These are phyloP conservation scores for Drosophila barbarae DNA, from an alignment of 2,888 invertebrate species.

Conservation along the genomic window DNA sequence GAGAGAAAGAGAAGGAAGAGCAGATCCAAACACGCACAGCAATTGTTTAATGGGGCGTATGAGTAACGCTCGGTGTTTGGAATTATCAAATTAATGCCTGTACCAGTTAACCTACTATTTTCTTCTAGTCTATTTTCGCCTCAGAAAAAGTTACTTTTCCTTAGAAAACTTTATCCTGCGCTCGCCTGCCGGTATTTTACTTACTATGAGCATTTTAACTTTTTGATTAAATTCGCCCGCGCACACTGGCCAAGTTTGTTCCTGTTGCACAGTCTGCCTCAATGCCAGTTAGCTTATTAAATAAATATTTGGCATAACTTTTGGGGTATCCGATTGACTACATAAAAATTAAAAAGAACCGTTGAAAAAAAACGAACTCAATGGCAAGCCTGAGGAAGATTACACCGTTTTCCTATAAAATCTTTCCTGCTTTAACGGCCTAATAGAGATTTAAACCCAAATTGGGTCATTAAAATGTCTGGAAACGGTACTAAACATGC, in stretches of 20 bases:
- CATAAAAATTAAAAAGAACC: slow-evolving; percentile 27
- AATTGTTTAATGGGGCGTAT: slow-evolving; percentile 64
- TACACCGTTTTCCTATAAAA: slow-evolving; percentile 19
- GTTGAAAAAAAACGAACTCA: slow-evolving; percentile 29
- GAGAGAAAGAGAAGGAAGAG: neutral
- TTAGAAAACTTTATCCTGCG: slow-evolving; percentile 38
- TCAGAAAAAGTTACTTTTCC: slow-evolving; percentile 32
- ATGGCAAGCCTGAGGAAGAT: slow-evolving; percentile 33
- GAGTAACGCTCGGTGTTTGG: slow-evolving; percentile 56
- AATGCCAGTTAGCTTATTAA: slow-evolving; percentile 66
- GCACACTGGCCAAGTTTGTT: slow-evolving; percentile 48
- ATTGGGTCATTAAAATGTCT: slow-evolving; percentile 1
- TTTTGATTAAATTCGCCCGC: slow-evolving; percentile 62
- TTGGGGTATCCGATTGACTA: slow-evolving; percentile 37
- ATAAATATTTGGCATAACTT: slow-evolving; percentile 68
- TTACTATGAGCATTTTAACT: slow-evolving; percentile 46
- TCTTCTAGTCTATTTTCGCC: slow-evolving; percentile 1
- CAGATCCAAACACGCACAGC: neutral
- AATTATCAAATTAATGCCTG: slow-evolving; percentile 61
- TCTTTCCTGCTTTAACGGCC: neutral
- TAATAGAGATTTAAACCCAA: neutral
- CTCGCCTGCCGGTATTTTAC: slow-evolving; percentile 42
- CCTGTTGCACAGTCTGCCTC: slow-evolving; percentile 16
- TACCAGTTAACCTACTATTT: slow-evolving; percentile 20
- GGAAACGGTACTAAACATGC: neutral